These are phyloP conservation scores for Corbicula japonica DNA, from an alignment of 2,888 invertebrate genomes.

Conservation along the genomic window DNA sequence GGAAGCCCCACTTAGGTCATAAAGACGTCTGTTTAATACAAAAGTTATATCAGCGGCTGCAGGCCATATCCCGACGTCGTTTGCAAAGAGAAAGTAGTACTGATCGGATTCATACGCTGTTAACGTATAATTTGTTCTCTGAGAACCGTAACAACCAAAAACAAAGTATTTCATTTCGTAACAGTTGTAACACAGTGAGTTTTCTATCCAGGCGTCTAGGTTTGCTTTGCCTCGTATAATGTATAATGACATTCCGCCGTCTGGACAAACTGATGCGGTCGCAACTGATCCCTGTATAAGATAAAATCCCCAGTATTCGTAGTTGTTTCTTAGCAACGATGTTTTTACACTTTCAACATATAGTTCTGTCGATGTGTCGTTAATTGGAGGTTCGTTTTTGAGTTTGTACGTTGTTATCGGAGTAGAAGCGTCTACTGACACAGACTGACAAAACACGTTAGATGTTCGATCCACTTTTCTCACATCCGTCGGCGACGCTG, in stretches of 20 bases:
- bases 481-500: slow-evolving; percentile 33
- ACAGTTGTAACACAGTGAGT: slow-evolving; percentile 14
- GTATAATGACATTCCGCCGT: slow-evolving; percentile 14
- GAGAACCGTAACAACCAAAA: neutral
- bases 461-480: slow-evolving; percentile 19
- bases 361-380: neutral
- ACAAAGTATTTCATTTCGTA: neutral
- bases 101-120: slow-evolving; percentile 20
- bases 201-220: slow-evolving; percentile 29
- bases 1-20: neutral
- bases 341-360: neutral
- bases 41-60: neutral
- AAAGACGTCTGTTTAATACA: neutral
- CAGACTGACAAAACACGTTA: slow-evolving; percentile 17
- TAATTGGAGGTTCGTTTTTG: slow-evolving; percentile 1
- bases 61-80: slow-evolving; percentile 10
- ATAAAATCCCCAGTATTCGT: slow-evolving; percentile 44
- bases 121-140: neutral
- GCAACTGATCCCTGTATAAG: slow-evolving; percentile 20
- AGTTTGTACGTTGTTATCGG: slow-evolving; percentile 21
- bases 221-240: slow-evolving; percentile 27
- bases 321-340: neutral
- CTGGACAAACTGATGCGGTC: neutral
- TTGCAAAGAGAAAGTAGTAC: slow-evolving; percentile 41
- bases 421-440: slow-evolving; percentile 10